phyloP scores from a whole-genome alignment of 2,113 vertebrate species.

The Amblyornis subalaris region DNA sequence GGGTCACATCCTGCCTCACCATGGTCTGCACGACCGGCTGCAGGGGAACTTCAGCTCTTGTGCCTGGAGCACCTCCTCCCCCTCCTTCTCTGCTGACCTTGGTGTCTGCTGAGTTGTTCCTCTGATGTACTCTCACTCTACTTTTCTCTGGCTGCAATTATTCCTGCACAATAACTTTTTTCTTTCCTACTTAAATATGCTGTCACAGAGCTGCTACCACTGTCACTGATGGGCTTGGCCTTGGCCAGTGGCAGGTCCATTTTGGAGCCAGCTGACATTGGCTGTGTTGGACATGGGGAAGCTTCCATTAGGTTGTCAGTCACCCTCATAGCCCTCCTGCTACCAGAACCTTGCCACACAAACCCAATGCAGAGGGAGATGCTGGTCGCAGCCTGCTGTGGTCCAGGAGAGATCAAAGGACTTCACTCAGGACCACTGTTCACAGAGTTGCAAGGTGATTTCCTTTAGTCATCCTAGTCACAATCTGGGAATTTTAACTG shows the following conservation, averaged over 20 bases:
- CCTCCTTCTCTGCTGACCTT: background rate
- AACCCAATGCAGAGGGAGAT: background rate
- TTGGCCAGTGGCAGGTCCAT: background rate
- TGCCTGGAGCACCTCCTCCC: background rate
- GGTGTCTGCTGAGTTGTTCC: background rate
- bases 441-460: background rate
- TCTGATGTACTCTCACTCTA: background rate
- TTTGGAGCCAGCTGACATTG: background rate
- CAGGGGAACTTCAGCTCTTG: background rate
- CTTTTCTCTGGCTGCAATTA: background rate
- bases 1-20: background rate
- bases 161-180: background rate
- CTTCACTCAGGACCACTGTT: background rate
- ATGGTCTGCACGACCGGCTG: background rate
- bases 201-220: background rate
- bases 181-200: background rate
- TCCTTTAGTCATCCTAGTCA: background rate
- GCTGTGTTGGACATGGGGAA: background rate
- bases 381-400: background rate
- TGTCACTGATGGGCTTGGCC: background rate
- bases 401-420: background rate
- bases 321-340: background rate
- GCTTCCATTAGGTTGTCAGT: background rate
- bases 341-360: background rate
- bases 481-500: background rate